These are phyloP conservation scores for Labia minor DNA, from an alignment of 2,888 invertebrate genomes.

Conservation along the genomic window DNA sequence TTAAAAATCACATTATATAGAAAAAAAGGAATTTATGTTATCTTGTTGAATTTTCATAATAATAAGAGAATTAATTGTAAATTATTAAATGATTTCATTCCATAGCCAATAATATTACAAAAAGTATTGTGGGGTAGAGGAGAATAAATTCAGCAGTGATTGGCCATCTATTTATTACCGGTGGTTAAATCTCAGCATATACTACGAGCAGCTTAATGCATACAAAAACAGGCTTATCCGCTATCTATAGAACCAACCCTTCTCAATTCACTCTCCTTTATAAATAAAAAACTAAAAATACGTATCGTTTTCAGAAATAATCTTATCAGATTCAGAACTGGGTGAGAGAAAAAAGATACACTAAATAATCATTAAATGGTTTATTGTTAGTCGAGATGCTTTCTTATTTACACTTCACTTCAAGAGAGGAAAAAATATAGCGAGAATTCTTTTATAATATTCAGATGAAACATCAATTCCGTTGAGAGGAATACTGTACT, in stretches of 20 bases:
- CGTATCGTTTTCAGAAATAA: not conserved
- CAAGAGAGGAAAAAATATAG: too few relatives aligned
- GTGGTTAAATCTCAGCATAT: not conserved
- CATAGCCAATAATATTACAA: too few relatives aligned
- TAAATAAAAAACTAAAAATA: not conserved
- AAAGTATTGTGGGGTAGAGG: too few relatives aligned
- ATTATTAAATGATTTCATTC: too few relatives aligned
- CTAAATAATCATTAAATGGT: not conserved
- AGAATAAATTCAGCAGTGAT: not conserved
- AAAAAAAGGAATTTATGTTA: too few relatives aligned
- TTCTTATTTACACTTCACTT: too few relatives aligned
- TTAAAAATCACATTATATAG: too few relatives aligned
- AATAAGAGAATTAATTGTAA: too few relatives aligned
- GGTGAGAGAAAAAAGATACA: not conserved
- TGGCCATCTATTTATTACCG: not conserved
- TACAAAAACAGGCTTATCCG: constrained; percentile 7
- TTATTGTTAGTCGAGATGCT: not conserved
- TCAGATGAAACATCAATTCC: too few relatives aligned
- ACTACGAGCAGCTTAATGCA: constrained; percentile 1
- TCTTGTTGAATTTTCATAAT: too few relatives aligned
- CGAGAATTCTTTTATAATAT: too few relatives aligned
- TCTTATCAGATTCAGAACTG: not conserved
- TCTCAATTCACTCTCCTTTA: not conserved
- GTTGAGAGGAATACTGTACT: too few relatives aligned
- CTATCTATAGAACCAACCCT: not conserved